Base-by-base conservation (phyloP, 2,888 invertebrate genomes). In the Heliconius erato region DNA sequence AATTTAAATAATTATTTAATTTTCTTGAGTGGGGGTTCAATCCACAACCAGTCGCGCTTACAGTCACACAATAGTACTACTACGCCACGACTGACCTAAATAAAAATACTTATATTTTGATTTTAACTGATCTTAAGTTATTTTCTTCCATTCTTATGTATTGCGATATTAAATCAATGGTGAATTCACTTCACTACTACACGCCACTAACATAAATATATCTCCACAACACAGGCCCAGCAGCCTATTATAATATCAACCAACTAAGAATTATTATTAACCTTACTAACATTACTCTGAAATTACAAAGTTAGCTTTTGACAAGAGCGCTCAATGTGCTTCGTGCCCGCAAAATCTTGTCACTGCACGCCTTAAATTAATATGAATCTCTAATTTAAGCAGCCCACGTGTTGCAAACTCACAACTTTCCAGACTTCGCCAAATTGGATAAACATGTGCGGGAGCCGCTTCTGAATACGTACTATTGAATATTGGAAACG, bases 391-490 rank as follows among this genome's bases (percentile, higher is more conserved):
- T 95, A 95, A 95, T 96, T 95, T 94, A 92, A 91, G 92, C 93
- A 91, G 91, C 93, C 93, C 95, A 96, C 94, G 94, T 95, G 95
- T 93, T 95, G 93, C 95, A 90, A 93, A 91, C 94, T 94, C 93
- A 87, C 94, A 96, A 95, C 95, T 96, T 95, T 94, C 94, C 95
- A 95, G 95, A 95, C 95, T 92, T 89, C 94, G 93, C 93, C 93
- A 95, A 95, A 95, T 95, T 95, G 94, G 94, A 95, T 95, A 94
- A 95, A 94, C 95, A 95, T 94, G 95, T 94, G 94, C 93, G 92
- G 90, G 89, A 88, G 92, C 92, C 89, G 89, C 86, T 86, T 88
- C 88, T 65, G 83, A 79, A 82, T 86, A 89, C 83, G 88, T 86
- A 93, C 91, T 87, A 87, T 68, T 16, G 16, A 32, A 63, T 84